Conservation (phyloP, 2,797 vertebrate species). For the Sparidentex hasta region DNA sequence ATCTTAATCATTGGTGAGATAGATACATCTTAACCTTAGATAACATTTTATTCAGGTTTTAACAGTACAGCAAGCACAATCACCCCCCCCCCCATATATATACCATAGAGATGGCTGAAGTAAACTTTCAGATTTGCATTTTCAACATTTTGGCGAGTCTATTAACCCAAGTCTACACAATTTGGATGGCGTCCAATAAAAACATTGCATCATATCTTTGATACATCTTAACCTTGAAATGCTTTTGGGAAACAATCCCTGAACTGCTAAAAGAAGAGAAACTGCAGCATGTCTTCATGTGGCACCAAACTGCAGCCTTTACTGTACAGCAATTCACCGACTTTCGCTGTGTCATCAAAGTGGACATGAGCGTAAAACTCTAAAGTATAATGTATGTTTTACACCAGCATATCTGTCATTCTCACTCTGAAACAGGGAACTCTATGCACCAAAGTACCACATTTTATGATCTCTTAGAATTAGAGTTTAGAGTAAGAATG, state of each 20-base stretch:
- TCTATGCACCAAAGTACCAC: neutral
- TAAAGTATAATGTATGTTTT: neutral
- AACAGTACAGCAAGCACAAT: no score
- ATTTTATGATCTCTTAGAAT: neutral
- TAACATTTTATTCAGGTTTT: no score
- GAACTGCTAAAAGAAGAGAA: neutral
- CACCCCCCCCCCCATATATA: no score
- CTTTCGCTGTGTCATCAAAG: neutral
- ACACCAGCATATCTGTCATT: neutral
- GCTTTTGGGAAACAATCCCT: neutral
- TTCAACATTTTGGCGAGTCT: neutral
- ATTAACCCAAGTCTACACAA: neutral
- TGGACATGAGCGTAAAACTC: neutral
- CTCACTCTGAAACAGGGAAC: neutral
- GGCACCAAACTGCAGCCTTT: neutral
- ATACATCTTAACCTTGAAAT: neutral
- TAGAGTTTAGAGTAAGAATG: no score
- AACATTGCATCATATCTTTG: neutral
- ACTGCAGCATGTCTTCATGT: neutral
- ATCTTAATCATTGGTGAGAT: neutral
- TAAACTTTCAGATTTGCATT: no score
- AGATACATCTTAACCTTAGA: neutral
- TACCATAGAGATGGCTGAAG: no score
- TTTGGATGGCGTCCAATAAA: neutral
- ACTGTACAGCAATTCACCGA: neutral